phyloP scores from a whole-genome alignment of 2,797 vertebrate genomes.

The Echeneis naucrates region DNA sequence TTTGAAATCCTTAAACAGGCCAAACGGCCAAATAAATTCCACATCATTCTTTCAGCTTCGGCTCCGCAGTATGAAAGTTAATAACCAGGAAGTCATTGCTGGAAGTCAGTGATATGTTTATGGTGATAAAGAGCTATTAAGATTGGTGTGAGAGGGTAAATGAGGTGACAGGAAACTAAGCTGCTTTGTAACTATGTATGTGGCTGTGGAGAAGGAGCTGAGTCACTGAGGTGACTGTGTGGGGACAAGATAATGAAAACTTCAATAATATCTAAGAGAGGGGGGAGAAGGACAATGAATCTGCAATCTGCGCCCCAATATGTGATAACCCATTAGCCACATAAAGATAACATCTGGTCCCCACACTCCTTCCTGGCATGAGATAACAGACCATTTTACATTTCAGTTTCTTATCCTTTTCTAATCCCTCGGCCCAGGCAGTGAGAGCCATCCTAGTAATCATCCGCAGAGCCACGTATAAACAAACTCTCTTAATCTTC shows the following conservation, averaged over 20 bases:
- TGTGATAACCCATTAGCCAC: constrained; percentile 78
- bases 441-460: constrained; percentile 52
- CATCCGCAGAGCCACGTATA: constrained; percentile 48
- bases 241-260: constrained; percentile 73
- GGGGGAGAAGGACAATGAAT: constrained; percentile 65
- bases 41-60: constrained; percentile 62
- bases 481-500: constrained; percentile 73
- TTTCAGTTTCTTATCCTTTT: constrained; percentile 66
- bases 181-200: constrained; percentile 64
- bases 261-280: constrained; percentile 66
- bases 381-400: constrained; percentile 77
- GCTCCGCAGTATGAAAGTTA: constrained; percentile 67
- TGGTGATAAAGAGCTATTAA: constrained; percentile 69
- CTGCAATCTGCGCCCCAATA: constrained; percentile 69
- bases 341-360: constrained; percentile 78
- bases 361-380: constrained; percentile 50
- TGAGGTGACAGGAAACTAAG: constrained; percentile 70
- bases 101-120: constrained; percentile 72
- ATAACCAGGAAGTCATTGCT: constrained; percentile 67
- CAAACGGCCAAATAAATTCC: constrained; percentile 41
- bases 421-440: constrained; percentile 66
- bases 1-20: constrained; percentile 61
- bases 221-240: constrained; percentile 74
- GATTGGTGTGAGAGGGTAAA: constrained; percentile 70
- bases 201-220: constrained; percentile 55